A percentile compares a stretch with the other conserved stretches of the same genome.
phyloP scores from a whole-genome alignment of 2,113 vertebrate genomes.

The Heloderma charlesbogerti region DNA sequence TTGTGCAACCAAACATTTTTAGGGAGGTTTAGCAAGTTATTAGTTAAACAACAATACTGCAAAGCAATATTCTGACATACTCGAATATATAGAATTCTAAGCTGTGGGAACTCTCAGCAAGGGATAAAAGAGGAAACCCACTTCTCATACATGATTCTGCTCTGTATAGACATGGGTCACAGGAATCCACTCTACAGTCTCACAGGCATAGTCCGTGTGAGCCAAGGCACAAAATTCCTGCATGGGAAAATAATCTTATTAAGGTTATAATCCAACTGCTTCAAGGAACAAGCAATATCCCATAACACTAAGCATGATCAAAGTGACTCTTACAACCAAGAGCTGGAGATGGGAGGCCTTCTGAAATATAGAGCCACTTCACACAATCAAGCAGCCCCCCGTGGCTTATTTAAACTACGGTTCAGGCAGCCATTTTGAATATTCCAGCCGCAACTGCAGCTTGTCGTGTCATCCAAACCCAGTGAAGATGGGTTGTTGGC shows the following conservation, averaged over 20 bases:
- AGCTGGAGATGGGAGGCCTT: not conserved
- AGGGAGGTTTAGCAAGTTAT: not conserved
- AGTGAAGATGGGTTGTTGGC: no score
- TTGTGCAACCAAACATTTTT: constrained; percentile 50
- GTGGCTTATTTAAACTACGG: no score
- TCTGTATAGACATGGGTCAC: no score
- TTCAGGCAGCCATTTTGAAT: no score
- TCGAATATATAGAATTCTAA: not conserved
- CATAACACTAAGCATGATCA: not conserved
- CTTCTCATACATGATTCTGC: not conserved
- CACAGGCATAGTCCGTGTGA: not conserved
- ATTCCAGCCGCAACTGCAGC: no score
- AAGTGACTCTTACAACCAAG: not conserved
- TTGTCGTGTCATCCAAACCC: no score
- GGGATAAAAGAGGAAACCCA: not conserved
- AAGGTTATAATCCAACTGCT: not conserved
- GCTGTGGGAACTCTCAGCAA: not conserved
- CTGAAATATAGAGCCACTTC: not conserved
- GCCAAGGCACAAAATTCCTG: not conserved
- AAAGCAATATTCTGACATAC: not conserved
- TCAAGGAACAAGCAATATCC: not conserved
- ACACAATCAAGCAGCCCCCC: no score
- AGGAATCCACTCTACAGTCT: no score
- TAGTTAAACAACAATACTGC: not conserved
- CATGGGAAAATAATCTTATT: not conserved